Base-by-base conservation (phyloP, 2,888 invertebrate genomes). In the Trissolcus brochymenae region DNA sequence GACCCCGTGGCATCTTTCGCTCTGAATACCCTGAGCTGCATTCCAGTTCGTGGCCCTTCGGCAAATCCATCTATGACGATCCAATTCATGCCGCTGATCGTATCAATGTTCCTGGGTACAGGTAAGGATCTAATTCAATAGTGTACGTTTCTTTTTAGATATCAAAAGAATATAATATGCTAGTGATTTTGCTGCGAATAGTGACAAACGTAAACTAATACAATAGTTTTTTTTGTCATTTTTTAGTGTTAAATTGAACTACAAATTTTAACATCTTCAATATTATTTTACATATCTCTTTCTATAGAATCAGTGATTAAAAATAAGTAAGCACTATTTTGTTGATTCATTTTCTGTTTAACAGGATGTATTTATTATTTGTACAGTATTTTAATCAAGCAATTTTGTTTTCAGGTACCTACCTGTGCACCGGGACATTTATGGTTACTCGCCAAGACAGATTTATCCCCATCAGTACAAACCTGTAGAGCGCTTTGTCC, bases 21-120 rank as follows among this genome's bases (percentile, higher is more conserved):
- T 94, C 94, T 91, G 94, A 94, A 85, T 93, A 93, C 90, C 95
- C 95, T 83, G 94, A 95, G 87, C 91, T 94, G 85, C 90, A 90
- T 84, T 90, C 92, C 89, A 91, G 92, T 89, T 91, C 92, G 87
- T 95, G 94, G 92, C 94, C 94, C 35, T 94, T 92, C 91, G 92
- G 92, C 92, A 95, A 95, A 91, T 95, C 95, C 85, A 96, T 96
- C 92, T 96, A 93, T 90, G 95, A 96, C 89, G 95, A 95, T 89
- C 95, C 96, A 83, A 90, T 92, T 79, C 93, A 92, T 86, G 94
- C 95, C 82, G 93, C 93, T 82, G 95, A 95, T 90, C 94, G 96
- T 90, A 95, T 96, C 91, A 92, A 94, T 88, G 94, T 94, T 72
- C 95, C 95, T 88, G 96, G 96, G 86, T 96, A 96, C 93, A 94